phyloP scores from a whole-genome alignment of 2,888 invertebrate genomes.

The Drosophila quinaria region DNA sequence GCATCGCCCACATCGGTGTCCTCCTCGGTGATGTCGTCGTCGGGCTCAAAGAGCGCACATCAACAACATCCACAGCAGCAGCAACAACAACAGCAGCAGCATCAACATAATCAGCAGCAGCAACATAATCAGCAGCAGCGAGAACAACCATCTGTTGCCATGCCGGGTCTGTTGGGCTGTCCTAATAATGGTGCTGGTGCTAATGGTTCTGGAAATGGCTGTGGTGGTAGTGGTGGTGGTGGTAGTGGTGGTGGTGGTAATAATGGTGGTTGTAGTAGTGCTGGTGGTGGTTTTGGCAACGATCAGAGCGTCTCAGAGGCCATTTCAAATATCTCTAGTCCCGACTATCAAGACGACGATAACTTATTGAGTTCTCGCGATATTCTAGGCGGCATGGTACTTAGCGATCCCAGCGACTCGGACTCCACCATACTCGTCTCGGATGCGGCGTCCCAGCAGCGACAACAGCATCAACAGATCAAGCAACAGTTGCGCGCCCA shows the following conservation, averaged over 20 bases:
- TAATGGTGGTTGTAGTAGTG: conserved; percentile 52
- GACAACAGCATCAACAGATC: conserved; percentile 82
- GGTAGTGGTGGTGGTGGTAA: conserved; percentile 61
- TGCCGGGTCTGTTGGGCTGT: conserved; percentile 82
- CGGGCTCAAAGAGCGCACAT: conserved; percentile 88
- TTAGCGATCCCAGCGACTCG: conserved; percentile 95
- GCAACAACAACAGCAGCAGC: conserved; percentile 56
- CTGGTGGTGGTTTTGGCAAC: conserved; percentile 86
- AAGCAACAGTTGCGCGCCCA: conserved; percentile 77
- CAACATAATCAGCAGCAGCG: conserved; percentile 51
- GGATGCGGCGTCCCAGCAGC: conserved; percentile 87
- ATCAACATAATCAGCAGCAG: conserved; percentile 63
- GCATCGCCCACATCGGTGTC: conserved; percentile 95
- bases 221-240: conserved; percentile 49
- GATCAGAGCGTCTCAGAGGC: conserved; percentile 94
- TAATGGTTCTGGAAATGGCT: conserved; percentile 30
- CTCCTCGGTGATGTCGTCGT: conserved; percentile 94
- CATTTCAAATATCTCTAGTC: conserved; percentile 95
- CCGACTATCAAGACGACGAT: conserved; percentile 95
- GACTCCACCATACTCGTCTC: conserved; percentile 95
- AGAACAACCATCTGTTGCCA: conserved; percentile 66
- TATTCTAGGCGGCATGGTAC: conserved; percentile 91
- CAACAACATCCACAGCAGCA: conserved; percentile 60
- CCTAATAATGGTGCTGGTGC: conserved; percentile 69
- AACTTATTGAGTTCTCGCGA: conserved; percentile 92